These are phyloP conservation scores for Nannoperca australis DNA, from an alignment of 2,797 vertebrate species.

Conservation along the genomic window DNA sequence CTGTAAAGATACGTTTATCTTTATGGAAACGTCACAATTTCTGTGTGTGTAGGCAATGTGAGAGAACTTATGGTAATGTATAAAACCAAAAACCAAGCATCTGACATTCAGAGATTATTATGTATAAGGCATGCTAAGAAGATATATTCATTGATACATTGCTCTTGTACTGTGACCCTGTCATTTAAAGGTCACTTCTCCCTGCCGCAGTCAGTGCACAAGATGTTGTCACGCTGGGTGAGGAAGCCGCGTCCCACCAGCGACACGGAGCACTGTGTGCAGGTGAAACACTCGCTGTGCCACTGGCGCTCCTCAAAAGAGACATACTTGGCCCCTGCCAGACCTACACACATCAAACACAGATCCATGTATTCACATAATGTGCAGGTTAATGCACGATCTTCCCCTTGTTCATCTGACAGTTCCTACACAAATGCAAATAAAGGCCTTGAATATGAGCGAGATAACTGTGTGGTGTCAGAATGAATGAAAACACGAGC, in stretches of 20 bases:
- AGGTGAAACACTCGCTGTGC: constrained; percentile 96
- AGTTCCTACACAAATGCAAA: constrained; percentile 16
- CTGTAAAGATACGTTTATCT: constrained; percentile 14
- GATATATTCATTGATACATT: constrained; percentile 13
- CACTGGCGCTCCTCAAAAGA: constrained; percentile 97
- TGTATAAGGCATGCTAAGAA: constrained; percentile 13
- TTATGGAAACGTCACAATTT: constrained; percentile 1
- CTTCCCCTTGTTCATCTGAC: constrained; percentile 18
- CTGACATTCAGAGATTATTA: constrained; percentile 30
- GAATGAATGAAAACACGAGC: constrained; percentile 39
- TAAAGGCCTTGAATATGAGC: not conserved
- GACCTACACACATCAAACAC: constrained; percentile 82
- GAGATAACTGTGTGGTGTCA: not conserved
- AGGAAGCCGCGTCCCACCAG: constrained; percentile 94
- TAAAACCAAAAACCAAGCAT: constrained; percentile 34
- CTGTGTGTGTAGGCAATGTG: constrained; percentile 9
- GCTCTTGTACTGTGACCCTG: constrained; percentile 1
- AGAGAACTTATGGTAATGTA: constrained; percentile 10
- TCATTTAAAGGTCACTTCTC: constrained; percentile 78
- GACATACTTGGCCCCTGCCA: constrained; percentile 92
- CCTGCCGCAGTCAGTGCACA: constrained; percentile 91
- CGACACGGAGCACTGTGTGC: constrained; percentile 88
- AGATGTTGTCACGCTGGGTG: constrained; percentile 87
- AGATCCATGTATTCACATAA: constrained; percentile 11
- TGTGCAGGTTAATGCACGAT: not conserved